Conservation (phyloP, 2,797 vertebrate species). For the Gadopsis bispinosus region DNA sequence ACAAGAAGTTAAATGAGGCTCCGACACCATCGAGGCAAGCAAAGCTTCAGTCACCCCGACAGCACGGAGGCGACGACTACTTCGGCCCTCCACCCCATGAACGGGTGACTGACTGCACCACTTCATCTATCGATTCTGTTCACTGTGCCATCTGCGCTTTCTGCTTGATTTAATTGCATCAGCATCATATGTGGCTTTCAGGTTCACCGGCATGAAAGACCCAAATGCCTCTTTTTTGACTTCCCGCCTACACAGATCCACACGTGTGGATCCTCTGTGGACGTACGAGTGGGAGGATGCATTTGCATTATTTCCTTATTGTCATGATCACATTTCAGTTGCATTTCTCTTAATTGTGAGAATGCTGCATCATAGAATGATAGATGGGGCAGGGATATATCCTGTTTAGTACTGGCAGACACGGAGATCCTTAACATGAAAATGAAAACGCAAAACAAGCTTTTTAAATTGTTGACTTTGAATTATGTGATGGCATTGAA, state of each 20-base stretch:
- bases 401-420: background rate
- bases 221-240: background rate
- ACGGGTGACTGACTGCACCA: background rate
- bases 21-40: background rate
- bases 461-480: conserved; percentile 10
- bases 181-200: background rate
- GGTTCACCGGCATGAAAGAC: conserved; percentile 5
- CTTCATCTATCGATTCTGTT: conserved; percentile 9
- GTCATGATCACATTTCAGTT: background rate
- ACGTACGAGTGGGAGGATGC: background rate
- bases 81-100: background rate
- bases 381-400: background rate
- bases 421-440: conserved; percentile 6
- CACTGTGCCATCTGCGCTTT: conserved; percentile 2
- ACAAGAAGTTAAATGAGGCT: conserved; percentile 6
- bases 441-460: conserved; percentile 5
- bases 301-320: background rate
- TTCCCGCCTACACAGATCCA: background rate
- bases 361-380: background rate
- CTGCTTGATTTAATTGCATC: background rate
- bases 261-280: background rate
- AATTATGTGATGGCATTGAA: conserved; percentile 17
- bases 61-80: conserved; percentile 4
- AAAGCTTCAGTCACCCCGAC: conserved; percentile 1
- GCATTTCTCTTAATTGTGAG: conserved; percentile 1